These are phyloP conservation scores for Thymelicus acteon DNA, from an alignment of 2,888 invertebrate species.

Conservation along the genomic window DNA sequence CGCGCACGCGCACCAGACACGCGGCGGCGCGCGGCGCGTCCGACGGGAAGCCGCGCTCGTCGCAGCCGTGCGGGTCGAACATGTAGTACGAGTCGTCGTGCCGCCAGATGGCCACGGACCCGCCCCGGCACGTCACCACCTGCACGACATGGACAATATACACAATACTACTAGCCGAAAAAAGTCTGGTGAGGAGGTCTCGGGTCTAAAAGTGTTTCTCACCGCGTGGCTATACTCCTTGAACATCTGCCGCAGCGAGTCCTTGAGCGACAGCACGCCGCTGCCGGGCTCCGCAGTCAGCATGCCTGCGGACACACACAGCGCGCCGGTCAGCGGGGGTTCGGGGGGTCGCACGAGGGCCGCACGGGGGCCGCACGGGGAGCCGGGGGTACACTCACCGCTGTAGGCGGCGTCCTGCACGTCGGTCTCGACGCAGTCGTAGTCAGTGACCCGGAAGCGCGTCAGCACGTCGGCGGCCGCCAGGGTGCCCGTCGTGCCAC, in stretches of 20 bases:
- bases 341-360: neutral
- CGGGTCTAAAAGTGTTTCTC: neutral
- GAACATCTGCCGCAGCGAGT: constrained; percentile 63
- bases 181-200: no score
- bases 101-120: constrained; percentile 84
- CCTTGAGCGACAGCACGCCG: constrained; percentile 60
- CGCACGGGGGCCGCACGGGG: neutral
- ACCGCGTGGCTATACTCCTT: constrained; percentile 73
- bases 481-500: constrained; percentile 53
- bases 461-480: constrained; percentile 71
- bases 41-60: constrained; percentile 79
- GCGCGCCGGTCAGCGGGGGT: neutral
- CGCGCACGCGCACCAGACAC: constrained; percentile 63
- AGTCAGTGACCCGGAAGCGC: constrained; percentile 67
- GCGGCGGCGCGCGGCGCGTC: constrained; percentile 62
- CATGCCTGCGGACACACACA: constrained; percentile 53
- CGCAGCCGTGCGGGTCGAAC: constrained; percentile 86
- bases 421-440: constrained; percentile 75
- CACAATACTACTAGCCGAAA: no score
- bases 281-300: constrained; percentile 57
- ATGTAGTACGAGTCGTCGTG: constrained; percentile 76
- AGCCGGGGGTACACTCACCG: constrained; percentile 54
- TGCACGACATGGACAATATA: neutral
- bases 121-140: constrained; percentile 80
- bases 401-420: constrained; percentile 65